Evolutionary conservation across 2,797 vertebrate species (phyloP), one percentile per base, ranked within the genome.

Genomic region (Neosilurus mollespiculum): DNA sequence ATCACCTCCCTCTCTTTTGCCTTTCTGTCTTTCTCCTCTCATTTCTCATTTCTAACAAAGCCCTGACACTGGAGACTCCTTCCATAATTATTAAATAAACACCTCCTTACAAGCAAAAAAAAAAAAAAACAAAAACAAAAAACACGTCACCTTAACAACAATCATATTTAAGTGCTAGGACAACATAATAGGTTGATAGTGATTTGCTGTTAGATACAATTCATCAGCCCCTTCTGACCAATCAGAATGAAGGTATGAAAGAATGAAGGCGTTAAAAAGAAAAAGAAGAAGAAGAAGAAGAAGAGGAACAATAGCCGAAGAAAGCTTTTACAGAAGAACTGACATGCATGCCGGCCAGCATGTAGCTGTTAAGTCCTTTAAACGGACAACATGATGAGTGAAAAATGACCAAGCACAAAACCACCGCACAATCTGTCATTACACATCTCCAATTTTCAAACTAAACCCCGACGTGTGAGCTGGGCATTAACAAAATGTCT

Each of bases 61-160:
- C 24, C 6, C 26, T 59, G 72, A 76, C 72, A 76, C 71, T 58
- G 71, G 24, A 75, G 71, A 58, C 72, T 76, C 72, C 53, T 76
- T 58, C 10, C 16, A 4, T 34, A 12, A 58, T 20, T 15, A 26
- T 15, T 26, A 15, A 24, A 49, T 7, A 22, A n/a, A 66, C 6
- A 2, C n/a, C 59, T 43, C 43, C 43, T 43, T 43, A 8, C 43
- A 8, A 43, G 4, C 43, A 8, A 43, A 43, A 0, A 43, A 43
- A 43, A 6, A 43, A 43, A 43, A 43, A 6, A 43, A 43, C 2
- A 2, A 43, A 43, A 43, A n/a, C 14, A 65, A 24, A 65, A 24
- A 65, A 15, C 34, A 67, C 11, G 1, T 64, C n/a, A 15, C 26
- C 15, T 6, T 66, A 12, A 8, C 34, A 43, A 69, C 30, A 37